A percentile compares a stretch with the other conserved stretches of the same genome.
These are phyloP conservation scores for Mastacembelus armatus DNA, from an alignment of 2,797 vertebrate species.

Conservation along the genomic window DNA sequence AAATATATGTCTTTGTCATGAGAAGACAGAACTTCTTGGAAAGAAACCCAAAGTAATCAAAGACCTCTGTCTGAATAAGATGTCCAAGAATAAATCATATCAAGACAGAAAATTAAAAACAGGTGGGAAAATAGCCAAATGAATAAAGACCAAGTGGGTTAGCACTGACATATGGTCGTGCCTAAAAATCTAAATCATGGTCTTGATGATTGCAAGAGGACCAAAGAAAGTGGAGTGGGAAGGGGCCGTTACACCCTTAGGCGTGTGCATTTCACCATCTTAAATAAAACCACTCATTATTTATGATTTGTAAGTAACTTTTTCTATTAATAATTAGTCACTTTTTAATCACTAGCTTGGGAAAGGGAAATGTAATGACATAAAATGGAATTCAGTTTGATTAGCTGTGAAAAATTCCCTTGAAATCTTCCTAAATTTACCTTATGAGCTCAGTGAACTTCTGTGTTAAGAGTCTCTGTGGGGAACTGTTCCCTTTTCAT, in stretches of 20 bases:
- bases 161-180: constrained; percentile 19
- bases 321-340: constrained; percentile 13
- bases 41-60: constrained; percentile 29
- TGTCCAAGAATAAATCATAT: constrained; percentile 44
- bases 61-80: constrained; percentile 15
- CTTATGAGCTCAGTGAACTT: neutral
- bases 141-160: constrained; percentile 37
- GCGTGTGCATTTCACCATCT: constrained; percentile 13
- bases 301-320: constrained; percentile 14
- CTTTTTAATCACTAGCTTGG: constrained; percentile 2
- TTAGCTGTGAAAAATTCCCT: constrained; percentile 3
- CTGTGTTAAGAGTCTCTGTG: constrained; percentile 1
- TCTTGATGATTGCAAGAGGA: constrained; percentile 51
- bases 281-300: constrained; percentile 23
- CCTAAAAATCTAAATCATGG: constrained; percentile 35
- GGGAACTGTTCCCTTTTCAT: neutral
- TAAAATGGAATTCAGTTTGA: constrained; percentile 14
- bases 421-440: neutral
- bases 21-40: constrained; percentile 1
- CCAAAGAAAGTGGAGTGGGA: constrained; percentile 28
- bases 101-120: constrained; percentile 52
- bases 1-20: neutral
- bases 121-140: constrained; percentile 23
- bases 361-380: constrained; percentile 11
- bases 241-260: constrained; percentile 39